Base-by-base conservation (phyloP, 2,888 invertebrate genomes). In the Nomada ferruginata region DNA sequence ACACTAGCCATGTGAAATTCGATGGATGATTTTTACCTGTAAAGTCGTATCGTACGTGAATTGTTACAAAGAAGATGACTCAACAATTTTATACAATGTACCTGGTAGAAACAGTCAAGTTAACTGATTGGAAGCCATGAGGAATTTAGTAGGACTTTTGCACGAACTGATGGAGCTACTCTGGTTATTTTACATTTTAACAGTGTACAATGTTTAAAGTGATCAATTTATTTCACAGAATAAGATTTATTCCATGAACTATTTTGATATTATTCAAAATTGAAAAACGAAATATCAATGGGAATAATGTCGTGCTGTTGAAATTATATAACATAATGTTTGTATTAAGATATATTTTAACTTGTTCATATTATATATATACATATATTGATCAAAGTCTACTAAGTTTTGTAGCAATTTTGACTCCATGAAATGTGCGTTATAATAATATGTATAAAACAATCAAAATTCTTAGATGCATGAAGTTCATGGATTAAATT, bases 31-130 rank as follows among this genome's bases (percentile, higher is more conserved):
- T 83, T 87, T 78, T 85, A 78, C 80, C 69, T 80, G 61, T 83
- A 80, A 84, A 87, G 71, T 79, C 81, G 77, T 79, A 75, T 85
- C 79, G 72, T 69, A 77, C 68, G 85, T 81, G 80, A 74, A 86
- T 88, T 86, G 84, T 87, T 88, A 84, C 73, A 84, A 85, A 84
- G 72, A 80, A 76, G 53, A 85, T 88, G 83, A 81, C 80, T 79
- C 75, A 85, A 87, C 82, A 83, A 91, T 87, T 88, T 90, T 91
- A 87, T 92, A 92, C 92, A 89, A 92, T 91, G 92, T 93, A 93
- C 92, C 92, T 93, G 92, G 92, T 92, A 92, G 92, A 90, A 87
- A 89, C 91, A 90, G 91, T 91, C 89, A 90, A 89, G 75, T 85
- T 89, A 89, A 89, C 84, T 88, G 91, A 91, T 91, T 90, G 90